Conservation (phyloP, 2,113 vertebrate genomes). For the Alethe diademata region DNA sequence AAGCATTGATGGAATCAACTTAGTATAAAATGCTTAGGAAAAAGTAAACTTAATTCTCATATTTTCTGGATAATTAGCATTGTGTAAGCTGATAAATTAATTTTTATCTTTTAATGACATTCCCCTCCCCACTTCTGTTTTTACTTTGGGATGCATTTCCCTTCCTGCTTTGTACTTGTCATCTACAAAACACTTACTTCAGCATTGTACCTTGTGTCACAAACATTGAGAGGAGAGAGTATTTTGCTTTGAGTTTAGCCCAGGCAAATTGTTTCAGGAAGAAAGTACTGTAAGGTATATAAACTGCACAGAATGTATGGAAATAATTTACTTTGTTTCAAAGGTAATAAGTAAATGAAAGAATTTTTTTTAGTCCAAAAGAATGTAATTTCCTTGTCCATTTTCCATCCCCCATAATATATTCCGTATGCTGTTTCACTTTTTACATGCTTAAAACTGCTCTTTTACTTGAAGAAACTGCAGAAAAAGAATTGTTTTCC, state of each 20-base stretch:
- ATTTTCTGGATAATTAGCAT: neutral
- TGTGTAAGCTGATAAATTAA: neutral
- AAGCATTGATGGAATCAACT: neutral
- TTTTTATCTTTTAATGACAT: neutral
- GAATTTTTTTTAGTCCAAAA: neutral
- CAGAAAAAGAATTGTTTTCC: neutral
- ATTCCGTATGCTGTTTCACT: neutral
- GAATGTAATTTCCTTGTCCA: neutral
- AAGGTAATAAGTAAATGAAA: neutral
- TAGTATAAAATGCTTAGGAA: neutral
- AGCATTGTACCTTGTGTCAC: neutral
- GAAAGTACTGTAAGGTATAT: neutral
- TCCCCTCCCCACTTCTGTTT: rapidly evolving
- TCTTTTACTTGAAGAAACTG: neutral
- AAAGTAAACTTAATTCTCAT: neutral
- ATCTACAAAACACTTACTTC: neutral
- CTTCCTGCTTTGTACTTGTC: rapidly evolving
- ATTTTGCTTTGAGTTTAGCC: neutral
- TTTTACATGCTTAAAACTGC: neutral
- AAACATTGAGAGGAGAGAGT: neutral
- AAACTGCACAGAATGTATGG: neutral
- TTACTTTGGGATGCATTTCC: neutral
- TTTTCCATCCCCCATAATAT: neutral
- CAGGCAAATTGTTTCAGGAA: neutral
- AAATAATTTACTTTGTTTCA: neutral